Evolutionary conservation across 2,113 vertebrate species (phyloP).

Genomic region (Grantiella picta): DNA sequence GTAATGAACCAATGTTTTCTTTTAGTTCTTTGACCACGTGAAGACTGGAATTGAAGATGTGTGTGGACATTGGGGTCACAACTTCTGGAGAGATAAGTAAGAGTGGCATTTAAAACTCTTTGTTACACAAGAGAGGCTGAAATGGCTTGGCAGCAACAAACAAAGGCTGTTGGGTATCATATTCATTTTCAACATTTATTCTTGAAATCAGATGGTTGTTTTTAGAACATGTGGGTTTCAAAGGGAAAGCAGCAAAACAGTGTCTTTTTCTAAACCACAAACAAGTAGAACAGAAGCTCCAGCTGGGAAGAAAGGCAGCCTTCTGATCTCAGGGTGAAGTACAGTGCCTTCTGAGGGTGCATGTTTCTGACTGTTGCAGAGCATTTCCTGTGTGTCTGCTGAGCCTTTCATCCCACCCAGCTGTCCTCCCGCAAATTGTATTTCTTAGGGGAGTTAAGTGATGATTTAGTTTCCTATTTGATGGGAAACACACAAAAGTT

Average conservation of each 20-base stretch:
- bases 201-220: not conserved
- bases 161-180: not conserved
- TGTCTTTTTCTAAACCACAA: slow-evolving; percentile 22
- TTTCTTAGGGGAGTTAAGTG: not conserved
- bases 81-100: slow-evolving; percentile 98
- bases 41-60: slow-evolving; percentile 94
- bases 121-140: not conserved
- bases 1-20: not conserved
- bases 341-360: not conserved
- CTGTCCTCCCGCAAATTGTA: not conserved
- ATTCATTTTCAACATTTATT: slow-evolving; percentile 13
- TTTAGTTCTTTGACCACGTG: slow-evolving; percentile 93
- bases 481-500: not conserved
- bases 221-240: slow-evolving; percentile 29
- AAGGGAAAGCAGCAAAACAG: not conserved
- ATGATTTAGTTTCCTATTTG: not conserved
- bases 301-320: not conserved
- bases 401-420: not conserved
- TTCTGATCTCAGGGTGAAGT: not conserved
- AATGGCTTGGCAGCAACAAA: not conserved
- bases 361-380: not conserved
- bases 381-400: not conserved
- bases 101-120: not conserved
- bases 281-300: not conserved
- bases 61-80: slow-evolving; percentile 97